Conservation (phyloP, 2,888 invertebrate species). For the Liopterus haemorrhoidalis region DNA sequence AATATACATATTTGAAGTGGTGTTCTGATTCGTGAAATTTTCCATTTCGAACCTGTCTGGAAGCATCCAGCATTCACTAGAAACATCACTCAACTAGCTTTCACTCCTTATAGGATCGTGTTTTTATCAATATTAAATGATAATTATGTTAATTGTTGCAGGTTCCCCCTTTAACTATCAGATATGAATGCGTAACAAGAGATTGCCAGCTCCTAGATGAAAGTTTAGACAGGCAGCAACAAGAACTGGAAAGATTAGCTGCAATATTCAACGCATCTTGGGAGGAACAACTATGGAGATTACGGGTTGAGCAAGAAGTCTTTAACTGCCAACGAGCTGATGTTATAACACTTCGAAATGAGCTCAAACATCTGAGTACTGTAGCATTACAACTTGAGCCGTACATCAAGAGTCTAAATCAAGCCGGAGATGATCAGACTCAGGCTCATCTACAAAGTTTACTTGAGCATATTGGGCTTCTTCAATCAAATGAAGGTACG, state of each 20-base stretch:
- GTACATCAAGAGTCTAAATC: conserved; percentile 54
- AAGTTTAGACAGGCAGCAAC: conserved; percentile 55
- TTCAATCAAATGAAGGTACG: conserved; percentile 38
- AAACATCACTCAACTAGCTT: too few species aligned
- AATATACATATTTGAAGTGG: not conserved
- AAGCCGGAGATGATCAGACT: conserved; percentile 43
- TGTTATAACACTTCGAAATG: conserved; percentile 57
- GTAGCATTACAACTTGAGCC: conserved; percentile 61
- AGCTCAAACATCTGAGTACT: conserved; percentile 58
- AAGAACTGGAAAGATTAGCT: conserved; percentile 55
- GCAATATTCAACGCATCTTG: conserved; percentile 59
- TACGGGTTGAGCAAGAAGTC: conserved; percentile 62
- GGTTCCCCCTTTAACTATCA: conserved; percentile 29
- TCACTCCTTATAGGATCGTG: too few species aligned
- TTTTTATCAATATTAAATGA: too few species aligned
- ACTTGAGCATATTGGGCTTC: conserved; percentile 49
- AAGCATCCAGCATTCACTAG: too few species aligned
- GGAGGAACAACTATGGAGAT: conserved; percentile 66
- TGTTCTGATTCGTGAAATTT: too few species aligned
- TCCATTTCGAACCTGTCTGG: not conserved
- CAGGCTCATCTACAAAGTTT: conserved; percentile 51
- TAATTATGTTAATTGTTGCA: too few species aligned
- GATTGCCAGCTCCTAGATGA: conserved; percentile 57
- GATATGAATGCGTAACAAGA: conserved; percentile 52
- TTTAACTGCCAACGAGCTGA: conserved; percentile 55